phyloP scores from a whole-genome alignment of 2,797 vertebrate genomes.

The Hydrophis major region DNA sequence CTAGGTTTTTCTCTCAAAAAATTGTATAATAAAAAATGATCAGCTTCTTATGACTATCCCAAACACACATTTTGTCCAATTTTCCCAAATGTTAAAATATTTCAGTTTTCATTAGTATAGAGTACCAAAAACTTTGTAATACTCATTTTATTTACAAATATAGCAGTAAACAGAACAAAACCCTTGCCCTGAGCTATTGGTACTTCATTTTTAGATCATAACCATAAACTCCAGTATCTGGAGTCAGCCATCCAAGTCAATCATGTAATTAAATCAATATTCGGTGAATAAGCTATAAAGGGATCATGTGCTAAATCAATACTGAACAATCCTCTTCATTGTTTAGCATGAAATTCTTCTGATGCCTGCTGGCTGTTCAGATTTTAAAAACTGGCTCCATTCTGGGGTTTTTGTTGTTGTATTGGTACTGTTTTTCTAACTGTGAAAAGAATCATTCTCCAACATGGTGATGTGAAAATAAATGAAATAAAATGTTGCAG shows the following conservation, averaged over 20 bases:
- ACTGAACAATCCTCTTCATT: neutral
- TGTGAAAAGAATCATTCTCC: neutral
- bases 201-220: neutral
- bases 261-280: neutral
- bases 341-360: neutral
- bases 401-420: too few species aligned
- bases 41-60: neutral
- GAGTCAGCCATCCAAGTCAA: neutral
- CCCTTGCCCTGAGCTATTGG: neutral
- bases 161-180: neutral
- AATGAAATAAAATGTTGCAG: neutral
- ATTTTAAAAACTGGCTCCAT: neutral
- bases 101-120: neutral
- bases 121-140: neutral
- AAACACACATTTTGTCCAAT: neutral
- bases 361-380: neutral
- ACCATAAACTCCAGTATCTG: neutral
- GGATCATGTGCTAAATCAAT: neutral
- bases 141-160: neutral
- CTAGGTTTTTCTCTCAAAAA: neutral
- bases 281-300: neutral
- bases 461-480: neutral
- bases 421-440: neutral
- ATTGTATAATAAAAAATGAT: neutral
- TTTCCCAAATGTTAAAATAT: neutral